Evolutionary conservation across 2,113 vertebrate genomes (phyloP).

Genomic region (Pleuronectes platessa): DNA sequence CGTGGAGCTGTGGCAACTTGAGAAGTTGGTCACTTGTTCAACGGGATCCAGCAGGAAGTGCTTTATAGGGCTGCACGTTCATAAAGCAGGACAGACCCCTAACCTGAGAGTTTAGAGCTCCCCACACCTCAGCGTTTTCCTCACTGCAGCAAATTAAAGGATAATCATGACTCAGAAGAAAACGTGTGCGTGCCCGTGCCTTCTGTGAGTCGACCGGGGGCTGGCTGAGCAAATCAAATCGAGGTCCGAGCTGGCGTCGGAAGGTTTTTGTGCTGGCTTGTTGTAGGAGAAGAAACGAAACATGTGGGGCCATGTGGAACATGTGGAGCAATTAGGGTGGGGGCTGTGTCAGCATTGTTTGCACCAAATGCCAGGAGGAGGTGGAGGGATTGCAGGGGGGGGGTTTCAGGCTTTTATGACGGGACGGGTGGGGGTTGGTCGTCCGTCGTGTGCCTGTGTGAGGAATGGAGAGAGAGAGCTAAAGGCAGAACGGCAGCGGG

Average conservation of each 20-base stretch:
- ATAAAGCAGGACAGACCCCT: slow-evolving; percentile 28
- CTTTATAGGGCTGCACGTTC: slow-evolving; percentile 64
- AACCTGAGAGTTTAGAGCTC: slow-evolving; percentile 19
- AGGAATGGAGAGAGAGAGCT: slow-evolving; percentile 43
- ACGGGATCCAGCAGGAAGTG: slow-evolving; percentile 69
- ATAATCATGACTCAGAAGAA: slow-evolving; percentile 32
- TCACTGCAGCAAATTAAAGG: slow-evolving; percentile 21
- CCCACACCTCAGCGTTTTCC: slow-evolving; percentile 7
- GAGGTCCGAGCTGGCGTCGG: slow-evolving; percentile 1
- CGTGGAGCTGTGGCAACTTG: slow-evolving; percentile 55
- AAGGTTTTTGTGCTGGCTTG: slow-evolving; percentile 51
- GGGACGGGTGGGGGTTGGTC: slow-evolving; percentile 68
- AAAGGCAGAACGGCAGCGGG: slow-evolving; percentile 54
- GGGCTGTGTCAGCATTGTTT: slow-evolving; percentile 80
- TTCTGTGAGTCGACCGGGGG: not conserved
- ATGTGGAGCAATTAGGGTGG: slow-evolving; percentile 73
- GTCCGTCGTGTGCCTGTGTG: slow-evolving; percentile 58
- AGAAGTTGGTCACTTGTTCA: slow-evolving; percentile 59
- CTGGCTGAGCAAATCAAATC: slow-evolving; percentile 30
- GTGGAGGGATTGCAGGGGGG: slow-evolving; percentile 54
- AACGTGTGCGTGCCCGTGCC: not conserved
- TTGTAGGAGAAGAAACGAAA: slow-evolving; percentile 58
- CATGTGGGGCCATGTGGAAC: slow-evolving; percentile 71
- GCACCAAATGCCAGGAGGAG: slow-evolving; percentile 74
- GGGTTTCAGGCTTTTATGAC: slow-evolving; percentile 66